Evolutionary conservation across 1,140 invertebrate genomes (phyloP), one percentile per base, ranked within the genome.

Genomic region (Teleopsis dalmanni): DNA sequence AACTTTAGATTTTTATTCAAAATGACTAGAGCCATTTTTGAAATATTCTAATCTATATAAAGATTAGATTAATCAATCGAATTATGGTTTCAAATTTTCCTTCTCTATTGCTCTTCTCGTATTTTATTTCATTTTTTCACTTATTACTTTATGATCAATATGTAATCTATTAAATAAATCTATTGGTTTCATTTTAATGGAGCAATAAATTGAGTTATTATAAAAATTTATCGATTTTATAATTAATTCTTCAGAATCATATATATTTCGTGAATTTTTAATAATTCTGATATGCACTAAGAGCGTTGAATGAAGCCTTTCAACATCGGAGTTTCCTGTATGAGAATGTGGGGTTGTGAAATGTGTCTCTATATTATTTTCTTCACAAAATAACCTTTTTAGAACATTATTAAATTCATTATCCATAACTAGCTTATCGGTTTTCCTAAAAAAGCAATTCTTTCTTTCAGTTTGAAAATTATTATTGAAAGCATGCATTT

Each of bases 371-470:
- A 27, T 27, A 18, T 27, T 33, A 11, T 37, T 22, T 10, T 16
- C 5, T 16, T 38, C 19, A 7, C 26, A 38, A 27, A 37, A 47
- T 26, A 29, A 5, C 23, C 35, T 23, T 2, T 37, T 47, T 25
- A 18, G 18, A 11, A 0, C 11, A 9, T 22, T 37, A 13, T 47
- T 47, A 26, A 47, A 47, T 27, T 47, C 45, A 26, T 47, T 47
- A 37, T 47, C 45, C 6, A 22, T 22, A 11, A 38, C 19, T 27
- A 47, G 16, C 16, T 47, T 36, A 7, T 14, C 8, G 35, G 34
- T 47, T 37, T 47, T 26, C 45, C 33, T 37, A 47, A 18, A 14
- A 13, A 34, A n/a, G 33, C 21, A 46, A 46, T 22, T 23, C 33
- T 19, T 36, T 36, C 26, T 9, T 13, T 22, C 14, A 46, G 9